phyloP scores from a whole-genome alignment of 2,797 vertebrate species.

The Falco peregrinus region DNA sequence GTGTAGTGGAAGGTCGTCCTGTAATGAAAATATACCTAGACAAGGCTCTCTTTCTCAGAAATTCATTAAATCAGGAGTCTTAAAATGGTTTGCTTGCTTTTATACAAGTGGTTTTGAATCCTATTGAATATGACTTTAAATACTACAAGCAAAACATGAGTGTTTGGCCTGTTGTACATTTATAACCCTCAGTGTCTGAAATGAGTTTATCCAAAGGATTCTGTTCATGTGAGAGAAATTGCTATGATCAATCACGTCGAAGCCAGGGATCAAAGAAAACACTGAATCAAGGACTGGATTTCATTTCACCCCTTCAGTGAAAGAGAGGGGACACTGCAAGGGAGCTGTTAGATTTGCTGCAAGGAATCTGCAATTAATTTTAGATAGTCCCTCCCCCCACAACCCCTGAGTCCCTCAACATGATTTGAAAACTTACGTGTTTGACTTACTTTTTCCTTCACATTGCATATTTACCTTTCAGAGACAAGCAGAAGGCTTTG shows the following conservation, averaged over 20 bases:
- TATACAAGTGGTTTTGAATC: slow-evolving; percentile 20
- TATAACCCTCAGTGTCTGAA: slow-evolving; percentile 44
- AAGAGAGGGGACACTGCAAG: neutral
- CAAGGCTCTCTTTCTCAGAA: neutral
- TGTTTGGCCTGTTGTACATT: slow-evolving; percentile 20
- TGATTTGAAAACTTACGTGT: neutral
- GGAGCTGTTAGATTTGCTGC: slow-evolving; percentile 21
- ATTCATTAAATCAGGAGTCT: slow-evolving; percentile 33
- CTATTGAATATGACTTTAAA: slow-evolving; percentile 48
- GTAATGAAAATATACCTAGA: neutral
- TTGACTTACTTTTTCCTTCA: neutral
- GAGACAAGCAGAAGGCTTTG: neutral
- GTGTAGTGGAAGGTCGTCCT: neutral
- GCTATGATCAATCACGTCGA: slow-evolving; percentile 54
- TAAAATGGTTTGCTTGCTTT: neutral
- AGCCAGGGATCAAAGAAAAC: slow-evolving; percentile 50
- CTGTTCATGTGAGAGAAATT: slow-evolving; percentile 69
- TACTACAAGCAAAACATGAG: slow-evolving; percentile 40
- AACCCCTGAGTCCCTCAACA: neutral
- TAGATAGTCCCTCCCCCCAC: neutral
- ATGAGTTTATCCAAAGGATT: slow-evolving; percentile 59
- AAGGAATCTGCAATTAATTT: neutral
- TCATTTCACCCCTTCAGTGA: neutral
- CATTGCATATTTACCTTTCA: neutral
- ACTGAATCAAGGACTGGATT: slow-evolving; percentile 49